Percentiles rank a stretch among this genome's conserved stretches.
phyloP scores from a whole-genome alignment of 2,113 vertebrate genomes.

The Trogon surrucura region DNA sequence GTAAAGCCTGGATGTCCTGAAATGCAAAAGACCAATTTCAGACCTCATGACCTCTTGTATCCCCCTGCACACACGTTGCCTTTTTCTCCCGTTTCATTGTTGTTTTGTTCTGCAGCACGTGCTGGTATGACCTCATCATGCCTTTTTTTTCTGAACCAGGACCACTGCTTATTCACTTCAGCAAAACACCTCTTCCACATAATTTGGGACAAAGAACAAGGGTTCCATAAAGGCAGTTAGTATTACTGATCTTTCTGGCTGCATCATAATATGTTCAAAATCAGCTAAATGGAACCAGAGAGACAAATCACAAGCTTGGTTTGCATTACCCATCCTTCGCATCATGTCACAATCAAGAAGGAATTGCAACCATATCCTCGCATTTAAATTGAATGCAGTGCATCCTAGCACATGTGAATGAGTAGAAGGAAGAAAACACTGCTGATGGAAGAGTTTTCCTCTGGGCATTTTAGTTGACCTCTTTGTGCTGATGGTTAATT shows the following conservation, averaged over 20 bases:
- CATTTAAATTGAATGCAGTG: not conserved
- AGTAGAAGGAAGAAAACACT: not conserved
- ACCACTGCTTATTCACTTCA: not conserved
- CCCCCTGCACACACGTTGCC: not conserved
- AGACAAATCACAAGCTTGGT: not conserved
- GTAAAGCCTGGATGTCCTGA: not conserved
- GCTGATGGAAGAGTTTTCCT: not conserved
- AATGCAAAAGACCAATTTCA: not conserved
- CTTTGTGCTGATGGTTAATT: not conserved
- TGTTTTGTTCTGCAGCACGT: not conserved
- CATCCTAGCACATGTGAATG: accelerated
- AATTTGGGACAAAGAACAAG: not conserved
- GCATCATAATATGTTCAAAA: not conserved
- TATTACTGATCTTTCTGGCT: not conserved
- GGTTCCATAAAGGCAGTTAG: not conserved
- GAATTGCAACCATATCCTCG: not conserved
- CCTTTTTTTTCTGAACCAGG: not conserved
- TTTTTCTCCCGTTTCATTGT: not conserved
- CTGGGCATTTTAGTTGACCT: not conserved
- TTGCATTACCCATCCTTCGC: not conserved
- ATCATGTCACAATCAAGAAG: not conserved
- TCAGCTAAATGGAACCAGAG: not conserved
- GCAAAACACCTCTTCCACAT: not conserved
- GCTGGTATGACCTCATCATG: not conserved
- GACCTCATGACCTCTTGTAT: not conserved